Percentiles rank a stretch among this genome's conserved stretches.
These are phyloP conservation scores for Heliconius hortense DNA, from an alignment of 2,888 invertebrate species.

Conservation along the genomic window DNA sequence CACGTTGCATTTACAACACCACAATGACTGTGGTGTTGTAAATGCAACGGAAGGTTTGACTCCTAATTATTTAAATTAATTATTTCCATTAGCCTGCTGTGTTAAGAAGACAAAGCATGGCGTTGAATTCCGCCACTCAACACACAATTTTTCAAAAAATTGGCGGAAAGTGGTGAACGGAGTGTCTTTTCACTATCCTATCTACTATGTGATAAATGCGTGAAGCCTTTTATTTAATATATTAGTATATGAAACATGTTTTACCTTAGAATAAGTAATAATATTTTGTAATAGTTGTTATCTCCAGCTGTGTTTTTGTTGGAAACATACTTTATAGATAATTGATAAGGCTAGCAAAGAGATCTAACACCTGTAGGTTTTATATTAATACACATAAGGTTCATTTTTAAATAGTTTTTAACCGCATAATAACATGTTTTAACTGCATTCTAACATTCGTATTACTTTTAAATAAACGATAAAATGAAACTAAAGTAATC, in stretches of 20 bases:
- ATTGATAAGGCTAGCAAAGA: constrained; percentile 33
- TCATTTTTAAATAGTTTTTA: constrained; percentile 22
- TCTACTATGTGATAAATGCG: neutral
- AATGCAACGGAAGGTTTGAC: neutral
- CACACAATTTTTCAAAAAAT: neutral
- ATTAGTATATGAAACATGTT: too few species aligned
- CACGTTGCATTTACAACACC: too few species aligned
- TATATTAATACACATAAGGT: constrained; percentile 31
- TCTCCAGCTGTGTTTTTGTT: neutral
- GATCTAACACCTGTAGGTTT: constrained; percentile 35
- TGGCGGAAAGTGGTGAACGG: neutral
- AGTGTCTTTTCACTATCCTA: neutral
- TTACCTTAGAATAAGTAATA: neutral
- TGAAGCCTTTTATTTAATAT: too few species aligned
- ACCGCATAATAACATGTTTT: neutral
- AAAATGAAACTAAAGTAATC: neutral
- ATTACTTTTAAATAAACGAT: constrained; percentile 12
- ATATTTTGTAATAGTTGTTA: neutral
- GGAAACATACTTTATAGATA: neutral
- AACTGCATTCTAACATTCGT: constrained; percentile 1
- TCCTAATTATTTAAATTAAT: neutral
- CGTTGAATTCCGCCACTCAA: neutral
- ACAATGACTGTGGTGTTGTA: neutral
- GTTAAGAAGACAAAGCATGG: neutral
- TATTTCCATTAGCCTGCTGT: neutral